phyloP scores from a whole-genome alignment of 2,797 vertebrate genomes.

The Setipinna tenuifilis region DNA sequence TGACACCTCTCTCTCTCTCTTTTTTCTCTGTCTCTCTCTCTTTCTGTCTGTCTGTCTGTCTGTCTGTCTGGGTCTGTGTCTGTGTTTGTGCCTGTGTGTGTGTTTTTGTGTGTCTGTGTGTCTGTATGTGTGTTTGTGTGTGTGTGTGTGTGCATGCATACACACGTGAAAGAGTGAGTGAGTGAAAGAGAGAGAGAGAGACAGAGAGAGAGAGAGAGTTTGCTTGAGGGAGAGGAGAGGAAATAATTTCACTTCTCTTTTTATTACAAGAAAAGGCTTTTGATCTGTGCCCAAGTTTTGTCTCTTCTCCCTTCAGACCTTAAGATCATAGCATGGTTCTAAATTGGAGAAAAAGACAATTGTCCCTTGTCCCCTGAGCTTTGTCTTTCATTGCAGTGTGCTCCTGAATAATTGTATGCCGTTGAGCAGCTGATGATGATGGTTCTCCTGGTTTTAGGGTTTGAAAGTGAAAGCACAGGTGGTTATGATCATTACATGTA shows the following conservation, averaged over 20 bases:
- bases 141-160: conserved; percentile 14
- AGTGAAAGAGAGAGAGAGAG: not conserved
- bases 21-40: no score
- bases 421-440: not conserved
- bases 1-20: no score
- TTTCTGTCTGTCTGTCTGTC: conserved; percentile 15
- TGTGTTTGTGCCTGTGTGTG: conserved; percentile 7
- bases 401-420: not conserved
- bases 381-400: not conserved
- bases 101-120: not conserved
- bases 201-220: not conserved
- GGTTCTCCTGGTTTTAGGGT: not conserved
- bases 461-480: not conserved
- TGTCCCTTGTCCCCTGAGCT: not conserved
- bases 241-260: conserved; percentile 49
- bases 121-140: not conserved
- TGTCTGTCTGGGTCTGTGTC: not conserved
- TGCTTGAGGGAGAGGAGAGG: conserved; percentile 2
- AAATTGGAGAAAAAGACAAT: not conserved
- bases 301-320: conserved; percentile 44
- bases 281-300: conserved; percentile 60
- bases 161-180: no score
- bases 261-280: conserved; percentile 62
- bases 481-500: not conserved
- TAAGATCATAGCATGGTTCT: conserved; percentile 14